These are phyloP conservation scores for Cotesia typhae DNA, from an alignment of 1,140 invertebrate species.

Conservation along the genomic window DNA sequence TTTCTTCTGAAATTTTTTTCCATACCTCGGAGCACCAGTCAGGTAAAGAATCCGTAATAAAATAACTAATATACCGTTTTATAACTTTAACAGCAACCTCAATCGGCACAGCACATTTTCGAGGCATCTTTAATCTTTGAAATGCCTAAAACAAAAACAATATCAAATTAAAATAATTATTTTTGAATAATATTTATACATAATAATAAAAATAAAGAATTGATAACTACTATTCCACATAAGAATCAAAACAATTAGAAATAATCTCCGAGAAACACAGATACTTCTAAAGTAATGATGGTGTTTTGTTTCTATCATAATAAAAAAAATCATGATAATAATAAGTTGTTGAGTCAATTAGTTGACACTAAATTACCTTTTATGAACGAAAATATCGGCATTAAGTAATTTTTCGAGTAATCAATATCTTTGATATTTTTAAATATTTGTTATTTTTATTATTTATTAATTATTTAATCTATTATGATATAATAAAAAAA, in stretches of 20 bases:
- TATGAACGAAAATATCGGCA: too few species aligned
- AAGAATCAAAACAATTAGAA: not conserved
- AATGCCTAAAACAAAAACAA: not conserved
- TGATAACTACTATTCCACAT: not conserved
- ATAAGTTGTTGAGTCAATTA: too few species aligned
- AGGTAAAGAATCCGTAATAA: not conserved
- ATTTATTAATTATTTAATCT: too few species aligned
- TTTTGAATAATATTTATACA: not conserved
- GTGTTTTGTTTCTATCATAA: not conserved
- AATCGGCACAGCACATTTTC: not conserved
- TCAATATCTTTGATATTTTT: too few species aligned
- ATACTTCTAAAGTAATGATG: not conserved
- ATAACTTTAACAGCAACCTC: not conserved
- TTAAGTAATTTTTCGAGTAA: too few species aligned
- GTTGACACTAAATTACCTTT: too few species aligned
- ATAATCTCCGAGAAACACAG: not conserved
- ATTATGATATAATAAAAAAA: too few species aligned
- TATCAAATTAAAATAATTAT: too few species aligned
- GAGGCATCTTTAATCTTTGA: not conserved
- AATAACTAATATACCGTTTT: too few species aligned
- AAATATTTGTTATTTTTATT: too few species aligned
- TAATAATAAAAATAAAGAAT: not conserved
- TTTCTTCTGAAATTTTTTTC: not conserved
- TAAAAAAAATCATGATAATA: too few species aligned
- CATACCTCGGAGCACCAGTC: not conserved